Evolutionary conservation across 2,113 vertebrate species (phyloP), one percentile per base, ranked within the genome.

Genomic region (Prolemur simus): DNA sequence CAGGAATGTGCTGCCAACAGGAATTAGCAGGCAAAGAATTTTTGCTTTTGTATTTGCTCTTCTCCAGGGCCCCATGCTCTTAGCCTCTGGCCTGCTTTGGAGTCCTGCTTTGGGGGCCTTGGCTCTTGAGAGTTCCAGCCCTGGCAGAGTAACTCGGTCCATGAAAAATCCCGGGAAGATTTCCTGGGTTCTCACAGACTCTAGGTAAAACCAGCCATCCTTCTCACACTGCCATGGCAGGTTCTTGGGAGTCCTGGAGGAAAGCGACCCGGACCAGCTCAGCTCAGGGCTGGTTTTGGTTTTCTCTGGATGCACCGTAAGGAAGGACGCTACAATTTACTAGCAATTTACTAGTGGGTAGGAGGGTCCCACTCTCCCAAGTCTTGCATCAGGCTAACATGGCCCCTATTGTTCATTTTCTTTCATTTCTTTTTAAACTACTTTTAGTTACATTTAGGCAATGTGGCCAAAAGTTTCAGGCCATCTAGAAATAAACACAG

Each of bases 371-470:
- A 27, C 10, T 23, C 27, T 66, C n/a, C 68, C 32, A 18, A 52
- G 29, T 60, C 58, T 66, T 56, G 73, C 60, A 94, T 94, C 91
- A 84, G 95, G 97, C 87, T 97, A 49, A 96, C 68, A 21, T 64
- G 86, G 84, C 54, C 95, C 94, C 74, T n/a, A 10, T 68, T n/a
- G 42, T 18, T 34, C 66, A 27, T 56, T 58, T 49, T 68, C 49
- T n/a, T 76, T 25, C 2, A 17, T 45, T 39, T 45, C 2, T 42
- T n/a, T 45, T 39, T 20, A 23, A 66, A 87, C 54, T 39, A 13
- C 76, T 96, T 98, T 97, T 81, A 94, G 93, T 98, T 95, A 84
- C 78, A 85, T 39, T 96, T 96, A 94, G 94, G 95, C 96, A 92
- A 97, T 89, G 87, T 21, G 58, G 89, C 80, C 78, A 91, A 85